Percentiles rank a stretch among this genome's conserved stretches.
These are phyloP conservation scores for Limnephilus auricula DNA, from an alignment of 2,888 invertebrate genomes.

Conservation along the genomic window DNA sequence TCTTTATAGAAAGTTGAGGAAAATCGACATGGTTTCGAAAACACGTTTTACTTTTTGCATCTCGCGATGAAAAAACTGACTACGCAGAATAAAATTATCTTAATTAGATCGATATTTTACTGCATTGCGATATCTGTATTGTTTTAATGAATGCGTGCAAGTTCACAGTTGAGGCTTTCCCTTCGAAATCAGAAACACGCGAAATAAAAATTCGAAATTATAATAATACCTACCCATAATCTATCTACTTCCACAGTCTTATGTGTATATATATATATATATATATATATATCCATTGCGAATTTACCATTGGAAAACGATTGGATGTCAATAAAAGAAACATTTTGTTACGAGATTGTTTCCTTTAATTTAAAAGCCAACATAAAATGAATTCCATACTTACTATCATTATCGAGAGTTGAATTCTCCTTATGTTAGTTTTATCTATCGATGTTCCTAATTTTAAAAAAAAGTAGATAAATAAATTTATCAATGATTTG, in stretches of 20 bases:
- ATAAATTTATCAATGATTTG: neutral
- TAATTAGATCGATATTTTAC: neutral
- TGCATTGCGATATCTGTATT: neutral
- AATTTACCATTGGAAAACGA: neutral
- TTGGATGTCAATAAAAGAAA: neutral
- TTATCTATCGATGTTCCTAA: neutral
- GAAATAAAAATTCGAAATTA: neutral
- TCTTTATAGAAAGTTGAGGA: slow-evolving; percentile 6
- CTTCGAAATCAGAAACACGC: neutral
- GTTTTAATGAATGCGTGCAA: neutral
- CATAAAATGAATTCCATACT: too few relatives aligned
- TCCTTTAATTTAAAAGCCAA: too few relatives aligned
- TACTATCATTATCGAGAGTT: neutral
- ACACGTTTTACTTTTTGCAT: neutral
- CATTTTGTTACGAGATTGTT: too few relatives aligned
- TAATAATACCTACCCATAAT: neutral
- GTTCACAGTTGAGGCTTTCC: neutral
- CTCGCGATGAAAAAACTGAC: neutral
- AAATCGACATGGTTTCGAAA: neutral
- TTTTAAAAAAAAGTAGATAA: too few relatives aligned
- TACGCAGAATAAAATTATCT: neutral
- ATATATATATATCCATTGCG: neutral
- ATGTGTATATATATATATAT: too few relatives aligned
- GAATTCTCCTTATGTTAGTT: neutral
- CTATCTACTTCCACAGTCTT: neutral